phyloP scores from a whole-genome alignment of 1,140 invertebrate genomes.

The Polyergus mexicanus region DNA sequence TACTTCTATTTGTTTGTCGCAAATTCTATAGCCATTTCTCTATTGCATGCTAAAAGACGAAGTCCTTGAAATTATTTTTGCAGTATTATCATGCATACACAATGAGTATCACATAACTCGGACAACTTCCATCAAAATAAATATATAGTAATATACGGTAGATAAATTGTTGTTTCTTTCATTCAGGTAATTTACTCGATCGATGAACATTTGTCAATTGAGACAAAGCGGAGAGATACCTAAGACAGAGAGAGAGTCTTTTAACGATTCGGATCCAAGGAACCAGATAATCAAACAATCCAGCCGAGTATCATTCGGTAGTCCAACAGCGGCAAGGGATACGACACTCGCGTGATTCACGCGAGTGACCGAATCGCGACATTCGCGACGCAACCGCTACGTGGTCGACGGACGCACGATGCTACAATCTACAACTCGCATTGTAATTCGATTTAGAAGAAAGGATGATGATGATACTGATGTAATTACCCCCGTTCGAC shows the following conservation, averaged over 20 bases:
- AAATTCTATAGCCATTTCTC: background rate
- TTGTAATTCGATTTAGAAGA: conserved; percentile 25
- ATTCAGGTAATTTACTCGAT: background rate
- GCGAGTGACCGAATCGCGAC: too few species aligned
- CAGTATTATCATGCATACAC: background rate
- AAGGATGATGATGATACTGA: conserved; percentile 11
- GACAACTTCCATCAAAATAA: conserved; percentile 2
- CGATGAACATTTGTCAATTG: background rate
- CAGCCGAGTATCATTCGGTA: background rate
- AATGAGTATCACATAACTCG: background rate
- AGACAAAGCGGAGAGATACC: background rate
- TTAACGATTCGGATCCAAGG: background rate
- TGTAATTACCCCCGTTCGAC: conserved; percentile 38
- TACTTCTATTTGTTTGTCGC: background rate
- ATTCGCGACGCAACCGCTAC: too few species aligned
- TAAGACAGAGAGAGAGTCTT: background rate
- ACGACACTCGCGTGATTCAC: background rate
- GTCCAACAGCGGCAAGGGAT: background rate
- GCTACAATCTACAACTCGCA: background rate
- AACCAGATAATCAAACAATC: background rate
- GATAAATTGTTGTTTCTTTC: background rate
- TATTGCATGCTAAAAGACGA: background rate
- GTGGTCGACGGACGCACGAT: background rate
- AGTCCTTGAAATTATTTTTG: conserved; percentile 8
- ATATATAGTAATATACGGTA: background rate